Conservation (phyloP, 2,113 vertebrate species). For the Pongo abelii region DNA sequence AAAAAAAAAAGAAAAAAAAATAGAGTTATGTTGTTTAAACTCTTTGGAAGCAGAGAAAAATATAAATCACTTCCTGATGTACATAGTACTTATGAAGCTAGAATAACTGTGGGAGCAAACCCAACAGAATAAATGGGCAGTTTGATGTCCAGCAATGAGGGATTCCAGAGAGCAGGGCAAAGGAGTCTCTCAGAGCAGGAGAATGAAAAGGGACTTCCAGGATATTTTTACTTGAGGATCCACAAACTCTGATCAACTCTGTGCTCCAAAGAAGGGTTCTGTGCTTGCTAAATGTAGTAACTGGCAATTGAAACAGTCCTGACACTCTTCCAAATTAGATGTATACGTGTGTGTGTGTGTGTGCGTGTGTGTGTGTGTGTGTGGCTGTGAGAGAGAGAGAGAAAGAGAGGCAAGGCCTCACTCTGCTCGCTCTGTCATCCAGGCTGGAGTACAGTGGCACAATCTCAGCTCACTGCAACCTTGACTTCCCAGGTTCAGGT, state of each 20-base stretch:
- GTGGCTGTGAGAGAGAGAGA: no score
- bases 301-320: background rate
- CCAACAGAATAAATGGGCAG: background rate
- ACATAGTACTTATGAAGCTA: background rate
- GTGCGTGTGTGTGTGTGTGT: no score
- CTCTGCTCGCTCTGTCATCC: no score
- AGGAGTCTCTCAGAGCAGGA: background rate
- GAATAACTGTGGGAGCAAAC: background rate
- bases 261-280: background rate
- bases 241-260: background rate
- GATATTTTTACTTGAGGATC: background rate
- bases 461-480: no score
- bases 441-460: no score
- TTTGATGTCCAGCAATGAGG: background rate
- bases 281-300: background rate
- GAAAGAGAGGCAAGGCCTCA: no score
- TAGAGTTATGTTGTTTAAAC: conserved; percentile 1
- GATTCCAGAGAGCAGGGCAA: background rate
- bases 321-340: background rate
- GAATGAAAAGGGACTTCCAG: background rate
- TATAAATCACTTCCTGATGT: background rate
- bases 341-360: no score
- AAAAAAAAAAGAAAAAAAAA: background rate
- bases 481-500: no score
- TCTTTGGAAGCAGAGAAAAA: background rate